Evolutionary conservation across 2,797 vertebrate species (phyloP), one percentile per base, ranked within the genome.

Genomic region (Fundulus diaphanus): DNA sequence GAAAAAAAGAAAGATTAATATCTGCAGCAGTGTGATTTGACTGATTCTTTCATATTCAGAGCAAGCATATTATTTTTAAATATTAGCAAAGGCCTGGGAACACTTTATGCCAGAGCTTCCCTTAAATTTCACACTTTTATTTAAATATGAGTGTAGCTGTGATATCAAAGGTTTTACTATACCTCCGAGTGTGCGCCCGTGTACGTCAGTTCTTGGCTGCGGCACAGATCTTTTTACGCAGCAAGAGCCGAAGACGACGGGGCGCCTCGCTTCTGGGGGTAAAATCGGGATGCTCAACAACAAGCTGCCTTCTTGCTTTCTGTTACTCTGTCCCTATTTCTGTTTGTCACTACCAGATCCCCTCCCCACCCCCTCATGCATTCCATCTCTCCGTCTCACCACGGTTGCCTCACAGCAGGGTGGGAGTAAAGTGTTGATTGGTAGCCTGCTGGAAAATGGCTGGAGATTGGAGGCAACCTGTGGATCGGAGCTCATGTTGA

Each of bases 341-440:
- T 42, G 84, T 86, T 77, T 54, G 71, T 65, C 68, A 74, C 71
- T 35, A 66, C 22, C 37, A 42, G 1, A 27, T 42, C 37, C 63
- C 33, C 0, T 61, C 59, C 35, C 12, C 33, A 63, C 20, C 35
- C 57, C 20, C 59, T 33, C 82, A 71, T 51, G 16, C 72, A 51
- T 82, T 83, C 80, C 49, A 49, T 79, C 73, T 82, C 67, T 82
- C 85, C 81, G 80, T 89, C 88, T 68, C 83, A 74, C 84, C 69
- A 85, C 70, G 3, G 77, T 85, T 82, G 84, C 86, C 74, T 89
- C 90, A 80, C 87, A 9, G 83, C 72, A 9, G 90, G 87, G 82
- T 68, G 85, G 80, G 76, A 82, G 89, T 91, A 77, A 90, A 91
- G 92, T 91, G 94, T 93, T 94, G 93, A 96, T 95, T 95, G 92